These are phyloP conservation scores for Eubucco bourcierii DNA, from an alignment of 2,113 vertebrate genomes.

Conservation along the genomic window DNA sequence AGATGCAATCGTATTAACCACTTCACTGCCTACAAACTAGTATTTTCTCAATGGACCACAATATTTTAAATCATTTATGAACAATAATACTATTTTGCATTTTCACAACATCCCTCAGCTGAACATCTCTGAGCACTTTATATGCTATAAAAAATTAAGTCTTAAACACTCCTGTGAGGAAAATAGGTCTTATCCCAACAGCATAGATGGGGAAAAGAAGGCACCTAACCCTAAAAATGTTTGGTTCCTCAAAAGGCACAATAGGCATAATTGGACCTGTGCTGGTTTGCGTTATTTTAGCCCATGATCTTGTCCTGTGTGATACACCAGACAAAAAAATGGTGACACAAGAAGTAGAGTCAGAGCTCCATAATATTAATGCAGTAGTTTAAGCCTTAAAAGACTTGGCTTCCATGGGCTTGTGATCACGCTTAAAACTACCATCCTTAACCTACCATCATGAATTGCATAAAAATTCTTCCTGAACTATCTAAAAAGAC, in stretches of 20 bases:
- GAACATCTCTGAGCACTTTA: constrained; percentile 66
- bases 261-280: not conserved
- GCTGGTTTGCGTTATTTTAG: constrained; percentile 2
- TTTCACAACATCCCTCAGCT: constrained; percentile 64
- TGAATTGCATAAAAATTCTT: constrained; percentile 29
- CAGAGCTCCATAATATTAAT: constrained; percentile 32
- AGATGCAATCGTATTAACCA: constrained; percentile 77
- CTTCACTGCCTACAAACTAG: constrained; percentile 75
- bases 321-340: constrained; percentile 33
- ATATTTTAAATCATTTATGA: constrained; percentile 77
- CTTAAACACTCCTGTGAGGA: constrained; percentile 60
- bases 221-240: not conserved
- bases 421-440: constrained; percentile 60
- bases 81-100: constrained; percentile 72
- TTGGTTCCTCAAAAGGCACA: not conserved
- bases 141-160: constrained; percentile 66
- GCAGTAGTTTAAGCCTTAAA: constrained; percentile 42
- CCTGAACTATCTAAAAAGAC: constrained; percentile 29
- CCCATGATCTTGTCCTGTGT: not conserved
- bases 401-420: constrained; percentile 40
- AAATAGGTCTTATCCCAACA: constrained; percentile 18
- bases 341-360: not conserved
- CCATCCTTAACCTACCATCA: not conserved
- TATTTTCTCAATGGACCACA: constrained; percentile 75
- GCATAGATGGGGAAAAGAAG: not conserved